These are phyloP conservation scores for Pungitius pungitius DNA, from an alignment of 2,113 vertebrate species.

Conservation along the genomic window DNA sequence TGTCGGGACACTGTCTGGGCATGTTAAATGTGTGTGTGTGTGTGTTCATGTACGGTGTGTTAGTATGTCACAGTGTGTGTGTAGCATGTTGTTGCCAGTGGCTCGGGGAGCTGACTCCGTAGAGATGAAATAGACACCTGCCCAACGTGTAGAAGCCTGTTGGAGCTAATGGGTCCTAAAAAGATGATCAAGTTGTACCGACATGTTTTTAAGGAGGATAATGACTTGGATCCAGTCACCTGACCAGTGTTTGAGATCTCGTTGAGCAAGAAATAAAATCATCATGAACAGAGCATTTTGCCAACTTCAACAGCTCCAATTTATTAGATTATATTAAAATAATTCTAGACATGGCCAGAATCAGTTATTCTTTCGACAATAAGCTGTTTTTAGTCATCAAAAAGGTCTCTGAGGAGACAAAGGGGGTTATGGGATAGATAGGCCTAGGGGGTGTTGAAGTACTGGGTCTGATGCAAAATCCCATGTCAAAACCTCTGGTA, in stretches of 20 bases:
- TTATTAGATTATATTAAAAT: not conserved
- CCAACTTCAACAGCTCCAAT: not conserved
- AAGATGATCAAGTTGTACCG: constrained; percentile 20
- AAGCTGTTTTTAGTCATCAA: not conserved
- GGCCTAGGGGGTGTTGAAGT: not conserved
- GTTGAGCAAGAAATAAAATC: not conserved
- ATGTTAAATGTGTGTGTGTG: constrained; percentile 19
- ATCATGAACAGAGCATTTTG: not conserved
- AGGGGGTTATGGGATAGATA: constrained; percentile 2
- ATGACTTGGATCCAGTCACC: constrained; percentile 33
- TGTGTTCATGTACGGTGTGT: not conserved
- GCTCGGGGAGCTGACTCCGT: constrained; percentile 45
- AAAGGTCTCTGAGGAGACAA: not conserved
- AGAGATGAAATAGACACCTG: constrained; percentile 59
- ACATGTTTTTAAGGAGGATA: constrained; percentile 26
- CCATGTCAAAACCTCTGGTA: constrained; percentile 3
- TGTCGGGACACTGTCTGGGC: constrained; percentile 46
- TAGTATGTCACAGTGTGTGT: not conserved
- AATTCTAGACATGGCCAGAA: not conserved
- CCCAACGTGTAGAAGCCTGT: constrained; percentile 58
- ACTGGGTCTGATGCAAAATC: not conserved
- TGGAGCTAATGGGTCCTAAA: constrained; percentile 31
- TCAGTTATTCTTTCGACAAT: not conserved
- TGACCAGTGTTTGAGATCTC: constrained; percentile 6
- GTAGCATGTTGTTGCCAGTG: constrained; percentile 44